A percentile compares a stretch with the other conserved stretches of the same genome.
Evolutionary conservation across 1,140 invertebrate species (phyloP).

Genomic region (Bombus fervidus): DNA sequence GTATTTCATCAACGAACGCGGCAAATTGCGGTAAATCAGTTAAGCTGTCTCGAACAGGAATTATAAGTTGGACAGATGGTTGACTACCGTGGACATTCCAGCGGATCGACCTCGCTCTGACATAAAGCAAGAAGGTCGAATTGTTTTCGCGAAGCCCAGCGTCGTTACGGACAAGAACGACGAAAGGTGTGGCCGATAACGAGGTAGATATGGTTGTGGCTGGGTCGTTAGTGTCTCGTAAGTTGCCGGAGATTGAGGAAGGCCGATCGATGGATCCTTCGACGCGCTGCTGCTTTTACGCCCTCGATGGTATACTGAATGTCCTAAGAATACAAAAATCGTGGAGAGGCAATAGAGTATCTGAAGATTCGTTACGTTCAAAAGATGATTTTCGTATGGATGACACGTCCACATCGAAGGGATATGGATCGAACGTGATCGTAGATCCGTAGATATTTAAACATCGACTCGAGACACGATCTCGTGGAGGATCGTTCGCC

Average conservation of each 20-base stretch:
- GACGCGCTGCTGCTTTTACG: constrained; percentile 2
- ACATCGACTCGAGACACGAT: constrained; percentile 2
- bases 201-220: constrained; percentile 46
- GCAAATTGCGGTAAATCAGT: constrained; percentile 43
- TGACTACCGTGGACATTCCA: constrained; percentile 54
- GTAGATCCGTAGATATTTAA: constrained; percentile 9
- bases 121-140: constrained; percentile 46
- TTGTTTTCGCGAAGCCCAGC: constrained; percentile 54
- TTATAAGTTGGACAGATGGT: constrained; percentile 47
- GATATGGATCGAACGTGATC: constrained; percentile 9
- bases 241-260: constrained; percentile 50
- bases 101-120: constrained; percentile 23
- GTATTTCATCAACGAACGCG: neutral
- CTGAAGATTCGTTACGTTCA: neutral
- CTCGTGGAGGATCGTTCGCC: neutral
- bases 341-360: too few species aligned
- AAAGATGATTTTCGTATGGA: neutral
- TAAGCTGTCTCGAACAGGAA: constrained; percentile 7
- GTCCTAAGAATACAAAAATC: constrained; percentile 45
- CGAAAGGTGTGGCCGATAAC: constrained; percentile 55
- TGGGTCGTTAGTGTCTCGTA: constrained; percentile 34
- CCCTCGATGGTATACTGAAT: constrained; percentile 1
- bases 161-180: constrained; percentile 31
- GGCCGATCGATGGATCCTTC: constrained; percentile 46
- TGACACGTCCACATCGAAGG: neutral